A percentile compares a stretch with the other conserved stretches of the same genome.
phyloP scores from a whole-genome alignment of 2,797 vertebrate species.

The Pangasius larnaudii region DNA sequence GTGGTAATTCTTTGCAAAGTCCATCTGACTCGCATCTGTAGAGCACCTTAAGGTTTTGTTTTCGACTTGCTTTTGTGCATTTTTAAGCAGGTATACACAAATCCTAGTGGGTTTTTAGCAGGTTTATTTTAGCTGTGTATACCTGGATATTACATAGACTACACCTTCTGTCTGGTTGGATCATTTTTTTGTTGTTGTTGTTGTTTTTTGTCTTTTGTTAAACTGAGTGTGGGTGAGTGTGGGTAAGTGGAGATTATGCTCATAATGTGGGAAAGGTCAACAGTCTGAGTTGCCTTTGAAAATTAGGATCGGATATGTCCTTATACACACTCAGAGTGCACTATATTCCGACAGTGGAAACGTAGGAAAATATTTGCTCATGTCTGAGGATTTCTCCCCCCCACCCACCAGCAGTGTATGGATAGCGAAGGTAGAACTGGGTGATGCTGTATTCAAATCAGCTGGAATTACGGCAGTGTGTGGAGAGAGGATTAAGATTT shows the following conservation, averaged over 20 bases:
- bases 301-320: neutral
- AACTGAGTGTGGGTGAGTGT: neutral
- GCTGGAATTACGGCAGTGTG: constrained; percentile 69
- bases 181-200: neutral
- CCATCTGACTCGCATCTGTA: neutral
- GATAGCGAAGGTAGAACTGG: constrained; percentile 58
- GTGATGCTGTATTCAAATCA: constrained; percentile 75
- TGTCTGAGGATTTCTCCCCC: constrained; percentile 24
- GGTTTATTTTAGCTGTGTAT: neutral
- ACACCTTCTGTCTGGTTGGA: neutral
- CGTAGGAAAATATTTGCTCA: constrained; percentile 56
- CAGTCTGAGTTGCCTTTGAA: neutral
- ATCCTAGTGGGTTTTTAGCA: neutral
- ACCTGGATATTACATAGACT: neutral
- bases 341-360: constrained; percentile 49
- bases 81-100: neutral
- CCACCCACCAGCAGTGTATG: constrained; percentile 33
- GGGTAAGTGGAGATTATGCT: neutral
- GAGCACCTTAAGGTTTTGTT: neutral
- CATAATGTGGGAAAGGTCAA: constrained; percentile 7
- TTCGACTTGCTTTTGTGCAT: neutral
- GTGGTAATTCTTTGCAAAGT: neutral
- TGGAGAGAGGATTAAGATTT: constrained; percentile 74
- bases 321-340: constrained; percentile 36
- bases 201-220: neutral